phyloP scores from a whole-genome alignment of 1,140 invertebrate species.

The Lepidurus apus region DNA sequence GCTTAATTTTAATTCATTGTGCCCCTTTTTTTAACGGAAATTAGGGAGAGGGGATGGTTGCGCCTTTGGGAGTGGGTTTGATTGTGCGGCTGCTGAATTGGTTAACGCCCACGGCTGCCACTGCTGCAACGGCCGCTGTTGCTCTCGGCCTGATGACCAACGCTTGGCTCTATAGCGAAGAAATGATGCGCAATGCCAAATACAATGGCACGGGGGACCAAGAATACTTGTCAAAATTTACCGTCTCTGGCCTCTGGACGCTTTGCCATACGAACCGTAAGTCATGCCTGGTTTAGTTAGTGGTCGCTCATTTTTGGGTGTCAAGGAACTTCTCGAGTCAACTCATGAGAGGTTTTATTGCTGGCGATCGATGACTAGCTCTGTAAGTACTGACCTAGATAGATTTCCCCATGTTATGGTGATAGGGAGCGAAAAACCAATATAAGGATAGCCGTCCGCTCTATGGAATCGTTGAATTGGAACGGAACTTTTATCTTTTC shows the following conservation, averaged over 20 bases:
- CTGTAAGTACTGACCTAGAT: constrained; percentile 20
- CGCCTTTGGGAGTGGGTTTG: constrained; percentile 47
- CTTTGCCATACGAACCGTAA: constrained; percentile 65
- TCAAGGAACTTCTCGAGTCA: background rate
- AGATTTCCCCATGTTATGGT: background rate
- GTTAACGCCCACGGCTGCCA: constrained; percentile 58
- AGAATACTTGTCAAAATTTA: constrained; percentile 58
- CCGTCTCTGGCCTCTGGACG: constrained; percentile 62
- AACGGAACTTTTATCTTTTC: constrained; percentile 10
- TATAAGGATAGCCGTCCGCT: background rate
- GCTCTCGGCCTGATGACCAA: constrained; percentile 60
- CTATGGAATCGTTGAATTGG: constrained; percentile 3
- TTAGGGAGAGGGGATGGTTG: constrained; percentile 12
- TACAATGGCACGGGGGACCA: constrained; percentile 58
- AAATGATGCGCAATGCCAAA: constrained; percentile 59
- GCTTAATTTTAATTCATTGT: constrained; percentile 10
- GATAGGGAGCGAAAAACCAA: constrained; percentile 11
- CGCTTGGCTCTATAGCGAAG: constrained; percentile 63
- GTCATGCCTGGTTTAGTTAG: constrained; percentile 37
- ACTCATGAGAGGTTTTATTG: constrained; percentile 7
- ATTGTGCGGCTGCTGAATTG: constrained; percentile 57
- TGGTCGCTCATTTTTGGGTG: constrained; percentile 21
- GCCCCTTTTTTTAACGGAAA: constrained; percentile 40
- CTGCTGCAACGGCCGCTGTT: constrained; percentile 57
- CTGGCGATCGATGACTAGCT: constrained; percentile 11